Evolutionary conservation across 2,888 invertebrate species (phyloP).

Genomic region (Leuctra nigra): DNA sequence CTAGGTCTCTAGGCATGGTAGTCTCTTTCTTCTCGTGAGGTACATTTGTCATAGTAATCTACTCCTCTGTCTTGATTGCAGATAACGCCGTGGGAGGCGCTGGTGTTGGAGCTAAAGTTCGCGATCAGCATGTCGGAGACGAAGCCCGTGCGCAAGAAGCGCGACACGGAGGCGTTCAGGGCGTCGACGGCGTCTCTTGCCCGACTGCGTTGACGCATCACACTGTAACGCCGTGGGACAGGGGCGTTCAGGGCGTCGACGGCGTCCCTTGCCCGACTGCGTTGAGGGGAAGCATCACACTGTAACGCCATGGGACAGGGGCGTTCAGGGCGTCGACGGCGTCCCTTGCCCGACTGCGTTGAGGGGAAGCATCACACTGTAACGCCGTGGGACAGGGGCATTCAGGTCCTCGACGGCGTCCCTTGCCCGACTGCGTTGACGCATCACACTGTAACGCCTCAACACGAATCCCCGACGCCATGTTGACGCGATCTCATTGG

Average conservation of each 20-base stretch:
- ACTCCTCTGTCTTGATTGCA: slow-evolving; percentile 38
- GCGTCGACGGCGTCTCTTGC: slow-evolving; percentile 5
- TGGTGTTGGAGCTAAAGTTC: slow-evolving; percentile 62
- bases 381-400: not conserved
- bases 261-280: slow-evolving; percentile 4
- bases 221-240: too few species aligned
- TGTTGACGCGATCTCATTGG: too few species aligned
- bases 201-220: slow-evolving; percentile 3
- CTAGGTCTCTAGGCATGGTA: too few species aligned
- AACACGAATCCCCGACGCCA: too few species aligned
- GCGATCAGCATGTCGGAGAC: slow-evolving; percentile 66
- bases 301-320: not conserved
- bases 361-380: too few species aligned
- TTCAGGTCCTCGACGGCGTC: slow-evolving; percentile 7
- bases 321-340: not conserved
- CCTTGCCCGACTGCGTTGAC: not conserved
- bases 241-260: slow-evolving; percentile 3
- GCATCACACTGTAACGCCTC: too few species aligned
- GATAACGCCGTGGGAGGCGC: slow-evolving; percentile 62
- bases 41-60: not conserved
- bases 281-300: too few species aligned
- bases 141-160: slow-evolving; percentile 52
- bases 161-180: not conserved
- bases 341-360: slow-evolving; percentile 6
- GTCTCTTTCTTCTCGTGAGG: too few species aligned